A percentile compares a stretch with the other conserved stretches of the same genome.
Conservation (phyloP, 2,888 invertebrate species). For the Tridacna gigas region DNA sequence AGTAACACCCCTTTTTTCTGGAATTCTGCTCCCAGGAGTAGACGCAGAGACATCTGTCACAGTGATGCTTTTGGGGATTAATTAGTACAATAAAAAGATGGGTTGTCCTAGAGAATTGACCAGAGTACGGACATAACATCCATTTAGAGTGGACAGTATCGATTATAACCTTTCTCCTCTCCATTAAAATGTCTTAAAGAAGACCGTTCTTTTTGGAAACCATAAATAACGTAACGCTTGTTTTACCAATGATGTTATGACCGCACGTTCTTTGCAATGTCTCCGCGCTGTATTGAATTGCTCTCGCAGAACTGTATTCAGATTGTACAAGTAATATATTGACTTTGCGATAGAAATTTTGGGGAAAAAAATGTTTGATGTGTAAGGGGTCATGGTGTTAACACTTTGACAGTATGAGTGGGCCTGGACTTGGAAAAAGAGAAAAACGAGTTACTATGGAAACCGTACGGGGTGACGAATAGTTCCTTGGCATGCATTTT, state of each 20-base stretch:
- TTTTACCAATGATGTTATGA: too few species aligned
- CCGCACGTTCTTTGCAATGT: neutral
- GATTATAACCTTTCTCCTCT: neutral
- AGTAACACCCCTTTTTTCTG: neutral
- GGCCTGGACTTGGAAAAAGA: neutral
- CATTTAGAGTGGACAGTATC: conserved; percentile 15
- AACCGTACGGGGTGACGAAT: neutral
- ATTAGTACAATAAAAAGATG: neutral
- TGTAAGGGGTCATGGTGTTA: neutral
- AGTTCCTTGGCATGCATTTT: conserved; percentile 1
- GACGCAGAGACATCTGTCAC: neutral
- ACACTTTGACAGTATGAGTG: neutral
- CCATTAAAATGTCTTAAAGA: neutral
- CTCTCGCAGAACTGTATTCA: too few species aligned
- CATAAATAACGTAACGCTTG: too few species aligned
- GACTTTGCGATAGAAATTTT: neutral
- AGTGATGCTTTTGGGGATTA: neutral
- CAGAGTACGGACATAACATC: neutral
- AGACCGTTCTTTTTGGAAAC: too few species aligned
- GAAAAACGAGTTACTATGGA: neutral
- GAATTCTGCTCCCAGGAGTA: too few species aligned
- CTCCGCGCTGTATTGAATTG: neutral
- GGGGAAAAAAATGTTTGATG: neutral
- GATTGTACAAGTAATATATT: too few species aligned
- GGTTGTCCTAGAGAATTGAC: neutral